These are phyloP conservation scores for Capromys pilorides DNA, from an alignment of 2,797 vertebrate species.

Conservation along the genomic window DNA sequence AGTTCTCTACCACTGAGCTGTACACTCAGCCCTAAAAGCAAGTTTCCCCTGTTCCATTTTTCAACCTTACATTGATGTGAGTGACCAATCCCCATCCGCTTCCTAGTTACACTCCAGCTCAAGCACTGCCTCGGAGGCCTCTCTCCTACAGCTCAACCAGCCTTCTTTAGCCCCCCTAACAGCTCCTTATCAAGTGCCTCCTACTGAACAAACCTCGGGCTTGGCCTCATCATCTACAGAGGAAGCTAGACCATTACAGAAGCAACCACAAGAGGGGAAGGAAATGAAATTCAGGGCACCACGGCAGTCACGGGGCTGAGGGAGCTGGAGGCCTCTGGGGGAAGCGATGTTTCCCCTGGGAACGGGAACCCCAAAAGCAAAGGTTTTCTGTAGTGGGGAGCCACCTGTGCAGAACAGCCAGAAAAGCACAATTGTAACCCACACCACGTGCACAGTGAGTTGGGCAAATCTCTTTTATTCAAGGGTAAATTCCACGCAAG, in stretches of 20 bases:
- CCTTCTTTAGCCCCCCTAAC: background rate
- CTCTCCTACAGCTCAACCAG: background rate
- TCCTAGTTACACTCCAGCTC: background rate
- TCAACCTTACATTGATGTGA: background rate
- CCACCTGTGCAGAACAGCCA: background rate
- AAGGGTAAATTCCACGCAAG: background rate
- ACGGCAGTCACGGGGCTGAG: background rate
- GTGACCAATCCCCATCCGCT: background rate
- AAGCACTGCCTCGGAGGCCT: background rate
- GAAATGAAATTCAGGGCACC: background rate
- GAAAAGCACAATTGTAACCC: background rate
- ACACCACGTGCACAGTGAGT: background rate
- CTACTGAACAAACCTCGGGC: background rate
- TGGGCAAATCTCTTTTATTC: background rate
- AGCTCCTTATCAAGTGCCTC: background rate
- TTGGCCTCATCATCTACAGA: background rate
- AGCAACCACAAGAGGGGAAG: background rate
- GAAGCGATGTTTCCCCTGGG: background rate
- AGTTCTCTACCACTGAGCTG: background rate
- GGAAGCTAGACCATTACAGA: background rate
- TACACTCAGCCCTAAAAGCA: background rate
- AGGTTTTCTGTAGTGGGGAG: background rate
- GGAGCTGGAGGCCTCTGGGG: background rate
- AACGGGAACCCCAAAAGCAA: background rate
- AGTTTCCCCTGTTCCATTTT: background rate